These are phyloP conservation scores for Scleropages formosus DNA, from an alignment of 2,797 vertebrate species.

Conservation along the genomic window DNA sequence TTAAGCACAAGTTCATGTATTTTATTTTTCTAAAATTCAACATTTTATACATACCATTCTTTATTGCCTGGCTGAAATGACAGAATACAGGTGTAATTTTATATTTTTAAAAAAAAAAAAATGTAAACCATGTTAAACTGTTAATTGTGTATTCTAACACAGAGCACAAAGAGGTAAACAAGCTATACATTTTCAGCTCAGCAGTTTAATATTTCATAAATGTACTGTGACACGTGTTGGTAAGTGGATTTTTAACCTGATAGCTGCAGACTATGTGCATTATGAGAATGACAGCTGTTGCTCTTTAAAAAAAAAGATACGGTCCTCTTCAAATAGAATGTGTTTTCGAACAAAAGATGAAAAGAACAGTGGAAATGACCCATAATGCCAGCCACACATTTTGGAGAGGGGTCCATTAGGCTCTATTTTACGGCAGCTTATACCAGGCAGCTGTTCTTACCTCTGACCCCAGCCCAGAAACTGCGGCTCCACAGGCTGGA, in stretches of 20 bases:
- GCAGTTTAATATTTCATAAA: conserved; percentile 14
- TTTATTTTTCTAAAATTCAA: not conserved
- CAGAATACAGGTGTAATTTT: not conserved
- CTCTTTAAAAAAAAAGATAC: not conserved
- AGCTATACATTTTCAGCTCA: conserved; percentile 20
- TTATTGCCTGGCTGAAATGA: not conserved
- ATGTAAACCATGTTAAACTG: not conserved
- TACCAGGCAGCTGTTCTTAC: conserved; percentile 36
- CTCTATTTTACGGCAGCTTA: conserved; percentile 40
- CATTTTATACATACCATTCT: not conserved
- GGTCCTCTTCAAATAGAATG: too few relatives aligned
- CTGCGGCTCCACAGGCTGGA: not conserved
- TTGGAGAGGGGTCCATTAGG: not conserved
- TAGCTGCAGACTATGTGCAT: conserved; percentile 33
- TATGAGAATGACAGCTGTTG: not conserved
- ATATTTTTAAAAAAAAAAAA: too few relatives aligned
- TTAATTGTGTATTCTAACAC: not conserved
- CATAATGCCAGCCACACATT: not conserved
- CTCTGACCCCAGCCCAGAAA: conserved; percentile 13
- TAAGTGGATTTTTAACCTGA: conserved; percentile 44
- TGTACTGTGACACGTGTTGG: conserved; percentile 13
- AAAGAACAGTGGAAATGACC: not conserved
- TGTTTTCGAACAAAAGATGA: too few relatives aligned
- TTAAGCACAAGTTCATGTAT: not conserved
- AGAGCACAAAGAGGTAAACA: not conserved